A percentile compares a stretch with the other conserved stretches of the same genome.
Evolutionary conservation across 2,888 invertebrate species (phyloP).

Genomic region (Eretmocerus hayati): DNA sequence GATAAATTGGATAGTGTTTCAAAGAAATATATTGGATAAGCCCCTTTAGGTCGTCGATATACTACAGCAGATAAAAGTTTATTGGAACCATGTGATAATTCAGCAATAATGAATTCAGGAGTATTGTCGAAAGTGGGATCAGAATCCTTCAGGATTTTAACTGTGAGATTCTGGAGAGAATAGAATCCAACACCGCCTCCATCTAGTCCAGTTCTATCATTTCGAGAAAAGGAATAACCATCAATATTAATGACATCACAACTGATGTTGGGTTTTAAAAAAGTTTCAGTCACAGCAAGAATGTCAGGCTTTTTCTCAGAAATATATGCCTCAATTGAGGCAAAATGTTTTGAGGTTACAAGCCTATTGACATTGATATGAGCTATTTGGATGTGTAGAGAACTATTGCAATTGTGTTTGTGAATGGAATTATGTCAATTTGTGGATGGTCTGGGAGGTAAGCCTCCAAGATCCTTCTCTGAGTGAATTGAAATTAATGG

Average conservation of each 20-base stretch:
- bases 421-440: no score
- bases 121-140: neutral
- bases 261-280: neutral
- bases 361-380: neutral
- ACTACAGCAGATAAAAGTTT: neutral
- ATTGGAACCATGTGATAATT: neutral
- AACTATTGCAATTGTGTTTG: no score
- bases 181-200: constrained; percentile 1
- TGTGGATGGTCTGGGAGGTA: no score
- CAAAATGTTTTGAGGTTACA: neutral
- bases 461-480: neutral
- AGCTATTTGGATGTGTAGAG: neutral
- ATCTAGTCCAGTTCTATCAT: neutral
- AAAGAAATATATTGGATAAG: neutral
- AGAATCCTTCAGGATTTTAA: neutral
- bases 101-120: neutral
- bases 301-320: neutral
- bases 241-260: neutral
- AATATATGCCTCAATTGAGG: neutral
- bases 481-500: neutral
- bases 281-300: neutral
- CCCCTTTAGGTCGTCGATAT: neutral
- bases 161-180: neutral
- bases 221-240: neutral
- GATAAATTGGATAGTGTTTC: neutral